phyloP scores from a whole-genome alignment of 2,888 invertebrate genomes.

The Eurytoma adleriae region DNA sequence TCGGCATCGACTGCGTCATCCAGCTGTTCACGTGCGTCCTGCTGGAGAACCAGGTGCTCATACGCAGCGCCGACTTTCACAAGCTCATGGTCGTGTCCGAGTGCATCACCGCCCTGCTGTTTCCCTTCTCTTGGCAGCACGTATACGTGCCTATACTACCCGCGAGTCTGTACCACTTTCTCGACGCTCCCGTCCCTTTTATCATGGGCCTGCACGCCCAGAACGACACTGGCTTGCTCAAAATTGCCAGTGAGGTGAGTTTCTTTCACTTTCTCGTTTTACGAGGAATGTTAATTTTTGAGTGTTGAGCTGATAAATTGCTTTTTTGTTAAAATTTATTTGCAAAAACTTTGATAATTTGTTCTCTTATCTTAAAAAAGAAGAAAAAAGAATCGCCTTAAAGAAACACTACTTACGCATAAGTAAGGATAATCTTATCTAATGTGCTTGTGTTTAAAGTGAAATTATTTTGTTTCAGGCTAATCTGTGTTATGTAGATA shows the following conservation, averaged over 20 bases:
- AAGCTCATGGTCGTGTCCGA: slow-evolving; percentile 98
- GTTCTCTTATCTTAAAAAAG: no score
- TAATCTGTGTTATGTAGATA: slow-evolving; percentile 95
- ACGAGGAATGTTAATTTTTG: background rate
- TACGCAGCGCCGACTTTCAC: slow-evolving; percentile 96
- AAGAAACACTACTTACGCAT: no score
- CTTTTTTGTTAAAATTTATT: background rate
- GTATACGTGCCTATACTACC: slow-evolving; percentile 98
- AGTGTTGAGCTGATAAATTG: background rate
- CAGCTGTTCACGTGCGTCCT: slow-evolving; percentile 96
- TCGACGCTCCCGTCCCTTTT: slow-evolving; percentile 99
- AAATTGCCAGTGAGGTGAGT: slow-evolving; percentile 76
- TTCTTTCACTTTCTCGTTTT: background rate
- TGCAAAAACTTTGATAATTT: no score
- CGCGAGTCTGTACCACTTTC: slow-evolving; percentile 94
- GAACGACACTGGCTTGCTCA: slow-evolving; percentile 74
- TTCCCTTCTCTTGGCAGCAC: slow-evolving; percentile 99
- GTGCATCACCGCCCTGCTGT: slow-evolving; percentile 90
- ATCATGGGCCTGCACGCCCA: slow-evolving; percentile 91
- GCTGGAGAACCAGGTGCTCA: slow-evolving; percentile 96
- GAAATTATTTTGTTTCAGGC: slow-evolving; percentile 79
- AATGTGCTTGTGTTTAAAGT: background rate
- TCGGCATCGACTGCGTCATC: slow-evolving; percentile 95
- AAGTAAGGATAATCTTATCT: background rate
- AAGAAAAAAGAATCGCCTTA: no score